phyloP scores from a whole-genome alignment of 2,113 vertebrate genomes.

The Chloropsis hardwickii region DNA sequence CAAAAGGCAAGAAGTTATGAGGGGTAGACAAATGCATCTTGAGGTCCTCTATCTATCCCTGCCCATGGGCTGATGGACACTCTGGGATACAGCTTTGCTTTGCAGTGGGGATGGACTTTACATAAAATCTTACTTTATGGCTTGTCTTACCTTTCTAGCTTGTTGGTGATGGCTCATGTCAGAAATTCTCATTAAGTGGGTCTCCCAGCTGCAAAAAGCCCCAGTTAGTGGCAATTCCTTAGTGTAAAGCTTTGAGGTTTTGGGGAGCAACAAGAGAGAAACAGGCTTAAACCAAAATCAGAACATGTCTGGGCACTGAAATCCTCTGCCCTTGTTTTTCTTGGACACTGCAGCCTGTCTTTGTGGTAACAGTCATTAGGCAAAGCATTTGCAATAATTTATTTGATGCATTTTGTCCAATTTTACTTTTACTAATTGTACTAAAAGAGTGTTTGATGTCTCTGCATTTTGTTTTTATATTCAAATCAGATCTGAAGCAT shows the following conservation, averaged over 20 bases:
- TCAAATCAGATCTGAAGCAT: background rate
- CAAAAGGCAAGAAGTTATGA: background rate
- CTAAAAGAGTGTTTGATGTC: background rate
- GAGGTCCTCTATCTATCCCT: background rate
- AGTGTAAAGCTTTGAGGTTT: background rate
- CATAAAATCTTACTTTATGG: background rate
- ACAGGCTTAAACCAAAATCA: background rate
- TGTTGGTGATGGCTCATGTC: background rate
- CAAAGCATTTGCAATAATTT: slow-evolving; percentile 15
- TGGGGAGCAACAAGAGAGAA: background rate
- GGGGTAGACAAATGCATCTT: background rate
- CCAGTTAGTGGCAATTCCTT: background rate
- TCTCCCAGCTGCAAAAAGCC: background rate
- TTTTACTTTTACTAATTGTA: slow-evolving; percentile 7
- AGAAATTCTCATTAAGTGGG: background rate
- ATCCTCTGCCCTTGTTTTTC: background rate
- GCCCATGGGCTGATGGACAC: background rate
- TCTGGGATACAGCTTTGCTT: background rate
- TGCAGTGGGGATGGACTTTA: background rate
- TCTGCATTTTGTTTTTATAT: background rate
- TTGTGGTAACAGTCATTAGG: slow-evolving; percentile 5
- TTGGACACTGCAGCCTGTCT: background rate
- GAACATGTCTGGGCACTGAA: background rate
- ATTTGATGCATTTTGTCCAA: background rate
- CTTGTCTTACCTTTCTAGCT: background rate